These are phyloP conservation scores for Criorhina ranunculi DNA, from an alignment of 2,888 invertebrate species.

Conservation along the genomic window DNA sequence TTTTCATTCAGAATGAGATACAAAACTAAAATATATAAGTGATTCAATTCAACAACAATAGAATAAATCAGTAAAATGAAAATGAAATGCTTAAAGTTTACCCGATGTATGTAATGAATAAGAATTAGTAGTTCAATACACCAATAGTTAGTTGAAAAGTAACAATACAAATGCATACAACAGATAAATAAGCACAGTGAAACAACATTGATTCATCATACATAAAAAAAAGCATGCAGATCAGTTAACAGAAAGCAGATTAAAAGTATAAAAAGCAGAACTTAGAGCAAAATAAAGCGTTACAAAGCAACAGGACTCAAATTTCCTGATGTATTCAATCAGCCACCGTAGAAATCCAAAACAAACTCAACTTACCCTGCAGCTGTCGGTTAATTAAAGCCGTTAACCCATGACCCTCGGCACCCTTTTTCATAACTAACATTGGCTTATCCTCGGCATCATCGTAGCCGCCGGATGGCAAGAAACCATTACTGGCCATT, in stretches of 20 bases:
- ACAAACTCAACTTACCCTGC: constrained; percentile 87
- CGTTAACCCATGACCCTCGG: constrained; percentile 91
- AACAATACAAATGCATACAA: not conserved
- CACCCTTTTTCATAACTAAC: constrained; percentile 89
- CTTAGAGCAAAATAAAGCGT: constrained; percentile 36
- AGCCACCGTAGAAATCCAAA: constrained; percentile 52
- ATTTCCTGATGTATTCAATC: constrained; percentile 45
- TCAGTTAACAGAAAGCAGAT: constrained; percentile 29
- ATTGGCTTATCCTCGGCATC: constrained; percentile 91
- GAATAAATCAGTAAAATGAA: not conserved
- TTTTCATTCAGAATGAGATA: too few relatives aligned
- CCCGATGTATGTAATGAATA: not conserved
- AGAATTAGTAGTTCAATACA: constrained; percentile 7
- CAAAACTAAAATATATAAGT: too few relatives aligned
- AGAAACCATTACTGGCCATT: constrained; percentile 90
- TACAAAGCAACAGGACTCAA: constrained; percentile 35
- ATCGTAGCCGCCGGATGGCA: constrained; percentile 88
- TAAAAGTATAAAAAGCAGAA: constrained; percentile 18
- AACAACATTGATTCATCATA: constrained; percentile 46
- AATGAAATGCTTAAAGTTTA: not conserved
- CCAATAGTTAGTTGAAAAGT: constrained; percentile 4
- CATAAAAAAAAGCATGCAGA: constrained; percentile 44
- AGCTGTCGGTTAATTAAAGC: constrained; percentile 91
- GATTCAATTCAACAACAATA: too few relatives aligned
- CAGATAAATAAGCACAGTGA: constrained; percentile 25